Conservation (phyloP, 2,888 invertebrate species). For the Trachelus troglodyta region DNA sequence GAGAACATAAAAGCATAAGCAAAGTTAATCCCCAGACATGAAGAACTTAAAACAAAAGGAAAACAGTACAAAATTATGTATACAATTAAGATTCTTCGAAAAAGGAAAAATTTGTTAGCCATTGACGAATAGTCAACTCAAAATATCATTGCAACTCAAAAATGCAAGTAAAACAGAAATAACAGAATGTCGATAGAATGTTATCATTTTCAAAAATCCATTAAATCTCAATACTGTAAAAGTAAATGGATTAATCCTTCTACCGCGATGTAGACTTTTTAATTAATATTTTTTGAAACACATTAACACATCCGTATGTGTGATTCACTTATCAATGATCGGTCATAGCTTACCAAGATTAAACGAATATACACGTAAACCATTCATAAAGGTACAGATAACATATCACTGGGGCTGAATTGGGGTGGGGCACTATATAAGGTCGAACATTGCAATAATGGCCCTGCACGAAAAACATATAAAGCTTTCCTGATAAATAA, state of each 20-base stretch:
- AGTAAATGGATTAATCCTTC: not conserved
- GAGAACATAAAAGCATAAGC: not conserved
- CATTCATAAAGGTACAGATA: not conserved
- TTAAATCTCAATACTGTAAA: slow-evolving; percentile 17
- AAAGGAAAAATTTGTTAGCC: not conserved
- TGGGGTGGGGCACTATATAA: slow-evolving; percentile 60
- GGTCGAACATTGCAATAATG: slow-evolving; percentile 32
- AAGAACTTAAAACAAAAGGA: not conserved
- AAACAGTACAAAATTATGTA: not conserved
- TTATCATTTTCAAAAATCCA: not conserved
- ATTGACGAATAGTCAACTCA: not conserved
- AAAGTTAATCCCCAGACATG: not conserved
- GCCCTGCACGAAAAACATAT: slow-evolving; percentile 18
- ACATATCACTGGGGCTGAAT: slow-evolving; percentile 45
- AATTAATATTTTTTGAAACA: slow-evolving; percentile 1
- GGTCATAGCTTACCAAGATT: not conserved
- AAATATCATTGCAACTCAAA: not conserved
- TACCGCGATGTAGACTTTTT: not conserved
- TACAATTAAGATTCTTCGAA: not conserved
- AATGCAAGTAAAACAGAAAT: not conserved
- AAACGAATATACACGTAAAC: not conserved
- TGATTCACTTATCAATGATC: not conserved
- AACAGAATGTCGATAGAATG: not conserved
- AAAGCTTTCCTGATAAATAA: slow-evolving; percentile 15
- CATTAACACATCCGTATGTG: not conserved